A percentile compares a stretch with the other conserved stretches of the same genome.
These are phyloP conservation scores for Corapipo altera DNA, from an alignment of 2,113 vertebrate species.

Conservation along the genomic window DNA sequence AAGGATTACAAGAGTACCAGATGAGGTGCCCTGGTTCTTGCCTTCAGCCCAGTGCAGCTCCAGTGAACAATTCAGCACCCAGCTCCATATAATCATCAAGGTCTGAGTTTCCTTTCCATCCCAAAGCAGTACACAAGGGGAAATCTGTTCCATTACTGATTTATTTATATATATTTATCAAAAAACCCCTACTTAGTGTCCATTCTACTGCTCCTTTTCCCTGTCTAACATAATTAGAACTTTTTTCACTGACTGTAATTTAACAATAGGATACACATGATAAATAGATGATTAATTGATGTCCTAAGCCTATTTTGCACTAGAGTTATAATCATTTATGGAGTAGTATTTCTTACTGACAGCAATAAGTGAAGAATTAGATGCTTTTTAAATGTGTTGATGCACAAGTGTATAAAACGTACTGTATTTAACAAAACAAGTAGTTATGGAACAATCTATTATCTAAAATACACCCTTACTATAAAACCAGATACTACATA, in stretches of 20 bases:
- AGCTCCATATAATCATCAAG: accelerated
- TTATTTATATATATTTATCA: background rate
- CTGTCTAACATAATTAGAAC: background rate
- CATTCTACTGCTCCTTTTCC: background rate
- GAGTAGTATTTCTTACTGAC: background rate
- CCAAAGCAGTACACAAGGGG: accelerated
- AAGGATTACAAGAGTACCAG: background rate
- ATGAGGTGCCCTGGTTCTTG: background rate
- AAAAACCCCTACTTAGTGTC: background rate
- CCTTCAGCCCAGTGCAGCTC: background rate
- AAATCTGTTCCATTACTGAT: background rate
- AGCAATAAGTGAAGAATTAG: background rate
- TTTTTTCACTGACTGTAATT: background rate
- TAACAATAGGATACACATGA: background rate
- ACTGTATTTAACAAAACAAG: background rate
- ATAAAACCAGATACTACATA: background rate
- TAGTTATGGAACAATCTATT: background rate
- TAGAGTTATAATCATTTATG: background rate
- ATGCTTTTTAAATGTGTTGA: background rate
- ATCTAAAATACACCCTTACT: background rate
- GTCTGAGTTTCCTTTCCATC: background rate
- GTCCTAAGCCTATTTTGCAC: background rate
- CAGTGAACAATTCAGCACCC: background rate
- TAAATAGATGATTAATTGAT: background rate
- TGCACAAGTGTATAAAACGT: background rate